phyloP scores from a whole-genome alignment of 2,113 vertebrate species.

The Oreochromis aureus region DNA sequence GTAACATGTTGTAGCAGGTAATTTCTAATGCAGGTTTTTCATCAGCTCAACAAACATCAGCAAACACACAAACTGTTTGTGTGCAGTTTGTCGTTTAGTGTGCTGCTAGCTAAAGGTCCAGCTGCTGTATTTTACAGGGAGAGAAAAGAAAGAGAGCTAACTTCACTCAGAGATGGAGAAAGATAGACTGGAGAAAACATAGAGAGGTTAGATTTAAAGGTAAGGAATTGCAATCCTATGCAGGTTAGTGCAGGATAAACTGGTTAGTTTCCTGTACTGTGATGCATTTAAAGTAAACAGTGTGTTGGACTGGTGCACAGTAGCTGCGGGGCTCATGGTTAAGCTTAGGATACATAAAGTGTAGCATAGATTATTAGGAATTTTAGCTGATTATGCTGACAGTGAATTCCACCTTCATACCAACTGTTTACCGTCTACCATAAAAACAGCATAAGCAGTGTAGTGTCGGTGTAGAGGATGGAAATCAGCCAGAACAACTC shows the following conservation, averaged over 20 bases:
- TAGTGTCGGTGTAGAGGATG: not conserved
- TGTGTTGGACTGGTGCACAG: not conserved
- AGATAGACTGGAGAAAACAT: not conserved
- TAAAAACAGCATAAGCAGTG: not conserved
- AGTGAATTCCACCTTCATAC: not conserved
- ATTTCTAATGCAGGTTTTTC: not conserved
- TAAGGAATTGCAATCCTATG: not conserved
- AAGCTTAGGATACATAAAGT: not conserved
- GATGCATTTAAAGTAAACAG: not conserved
- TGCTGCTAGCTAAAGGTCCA: not conserved
- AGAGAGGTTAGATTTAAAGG: not conserved
- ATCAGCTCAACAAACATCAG: not conserved
- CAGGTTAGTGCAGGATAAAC: not conserved
- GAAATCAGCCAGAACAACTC: not conserved
- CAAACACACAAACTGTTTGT: not conserved
- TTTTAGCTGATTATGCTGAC: not conserved
- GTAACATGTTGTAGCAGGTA: not conserved
- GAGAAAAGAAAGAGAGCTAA: not conserved
- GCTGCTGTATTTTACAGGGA: not conserved
- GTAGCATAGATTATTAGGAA: not conserved
- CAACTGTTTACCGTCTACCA: not conserved
- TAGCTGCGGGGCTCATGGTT: not conserved
- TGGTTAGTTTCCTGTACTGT: not conserved
- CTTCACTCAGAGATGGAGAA: not conserved
- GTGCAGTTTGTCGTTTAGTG: not conserved